Evolutionary conservation across 2,113 vertebrate genomes (phyloP), one percentile per base, ranked within the genome.

Genomic region (Motacilla alba): DNA sequence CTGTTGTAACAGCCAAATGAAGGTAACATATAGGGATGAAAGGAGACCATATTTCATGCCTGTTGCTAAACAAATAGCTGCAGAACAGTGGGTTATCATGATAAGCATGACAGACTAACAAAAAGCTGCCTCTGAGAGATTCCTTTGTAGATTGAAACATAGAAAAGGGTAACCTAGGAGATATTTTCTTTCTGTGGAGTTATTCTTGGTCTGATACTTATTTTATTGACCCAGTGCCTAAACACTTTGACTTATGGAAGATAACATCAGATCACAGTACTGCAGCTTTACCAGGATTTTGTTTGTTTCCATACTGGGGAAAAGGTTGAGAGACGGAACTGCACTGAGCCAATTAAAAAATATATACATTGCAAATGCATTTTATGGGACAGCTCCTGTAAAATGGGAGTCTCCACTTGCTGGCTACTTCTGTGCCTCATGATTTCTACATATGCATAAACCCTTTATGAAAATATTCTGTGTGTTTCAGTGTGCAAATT

Each of bases 41-140:
- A 94, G 95, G 87, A 73, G 55, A 52, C 76, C 55, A 4, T 93
- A 89, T 92, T 96, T 96, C 94, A 93, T 85, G 91, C 85, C 84
- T 89, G 52, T 91, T 96, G 93, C 90, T 90, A 87, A 95, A 95
- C 84, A 89, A 95, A 94, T 87, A 93, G 89, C 87, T 80, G 82
- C 87, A 67, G 89, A 95, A 69, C 87, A 95, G 84, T 93, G 84
- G 67, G 70, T 84, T 5, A 39, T 85, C 89, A 73, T 37, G 87
- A 93, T 94, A 94, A 95, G 84, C 77, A 75, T 84, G 90, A 85
- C 49, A 87, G 81, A 53, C 70, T 83, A 84, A 91, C 91, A 95
- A 89, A 96, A 95, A 94, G 58, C 92, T 91, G 74, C 69, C 78
- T 84, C 70, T 81, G 49, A 89, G 74, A 84, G 81, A 93, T 95